Evolutionary conservation across 2,888 invertebrate genomes (phyloP).

Genomic region (Eulithis testata): DNA sequence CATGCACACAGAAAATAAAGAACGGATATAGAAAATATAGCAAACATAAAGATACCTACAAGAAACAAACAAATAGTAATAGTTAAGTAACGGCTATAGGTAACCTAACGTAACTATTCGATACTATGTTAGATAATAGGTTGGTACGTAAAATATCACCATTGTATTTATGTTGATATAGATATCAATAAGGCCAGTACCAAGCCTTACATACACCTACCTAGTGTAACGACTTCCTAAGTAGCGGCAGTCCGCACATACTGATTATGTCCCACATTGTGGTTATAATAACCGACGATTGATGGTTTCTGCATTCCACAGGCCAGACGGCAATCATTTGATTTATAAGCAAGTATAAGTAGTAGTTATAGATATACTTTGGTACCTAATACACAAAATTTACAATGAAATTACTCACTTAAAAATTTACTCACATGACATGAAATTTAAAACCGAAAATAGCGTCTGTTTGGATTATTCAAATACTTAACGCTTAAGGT

Average conservation of each 20-base stretch:
- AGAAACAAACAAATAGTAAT: no score
- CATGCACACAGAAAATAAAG: no score
- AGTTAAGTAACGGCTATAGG: no score
- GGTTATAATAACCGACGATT: slow-evolving; percentile 41
- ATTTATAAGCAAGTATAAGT: slow-evolving; percentile 7
- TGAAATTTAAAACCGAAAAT: background rate
- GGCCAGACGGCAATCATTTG: slow-evolving; percentile 23
- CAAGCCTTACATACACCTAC: slow-evolving; percentile 36
- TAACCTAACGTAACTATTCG: no score
- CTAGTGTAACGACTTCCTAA: slow-evolving; percentile 62
- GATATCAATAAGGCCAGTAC: slow-evolving; percentile 47
- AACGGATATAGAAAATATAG: no score
- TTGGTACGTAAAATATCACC: no score
- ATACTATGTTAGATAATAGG: no score
- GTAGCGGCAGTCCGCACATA: slow-evolving; percentile 62
- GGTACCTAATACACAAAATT: no score
- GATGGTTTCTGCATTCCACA: slow-evolving; percentile 35
- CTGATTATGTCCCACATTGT: slow-evolving; percentile 55
- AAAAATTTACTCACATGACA: background rate
- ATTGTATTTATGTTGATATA: background rate
- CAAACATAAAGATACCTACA: no score
- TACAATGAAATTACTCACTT: no score
- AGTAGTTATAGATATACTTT: background rate
- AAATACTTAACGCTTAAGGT: background rate
- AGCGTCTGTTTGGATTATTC: no score